Percentiles rank a stretch among this genome's conserved stretches.
Evolutionary conservation across 2,888 invertebrate genomes (phyloP).

Genomic region (Drosophila setosimentum): DNA sequence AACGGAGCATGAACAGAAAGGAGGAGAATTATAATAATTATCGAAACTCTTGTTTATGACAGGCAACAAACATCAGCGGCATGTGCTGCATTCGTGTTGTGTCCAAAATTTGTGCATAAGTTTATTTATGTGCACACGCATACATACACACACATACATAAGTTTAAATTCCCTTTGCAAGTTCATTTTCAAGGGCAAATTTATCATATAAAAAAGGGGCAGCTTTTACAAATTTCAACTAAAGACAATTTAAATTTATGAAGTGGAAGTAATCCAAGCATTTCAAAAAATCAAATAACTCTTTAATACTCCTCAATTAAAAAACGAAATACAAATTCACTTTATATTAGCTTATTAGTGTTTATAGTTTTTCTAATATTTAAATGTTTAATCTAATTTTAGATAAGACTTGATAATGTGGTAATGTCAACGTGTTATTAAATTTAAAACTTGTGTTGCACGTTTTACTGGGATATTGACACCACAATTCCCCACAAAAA

Average conservation of each 20-base stretch:
- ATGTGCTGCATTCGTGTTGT: conserved; percentile 49
- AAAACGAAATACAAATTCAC: no score
- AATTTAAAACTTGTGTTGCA: neutral
- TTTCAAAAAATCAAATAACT: neutral
- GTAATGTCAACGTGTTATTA: neutral
- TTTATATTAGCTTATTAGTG: neutral
- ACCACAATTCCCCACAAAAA: neutral
- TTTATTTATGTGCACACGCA: conserved; percentile 13
- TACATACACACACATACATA: neutral
- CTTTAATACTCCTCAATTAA: neutral
- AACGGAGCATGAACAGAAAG: conserved; percentile 36
- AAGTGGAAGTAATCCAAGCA: neutral
- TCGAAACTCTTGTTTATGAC: conserved; percentile 63
- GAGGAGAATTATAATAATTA: conserved; percentile 71
- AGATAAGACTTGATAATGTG: neutral
- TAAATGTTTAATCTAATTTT: neutral
- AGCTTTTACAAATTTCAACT: neutral
- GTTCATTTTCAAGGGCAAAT: conserved; percentile 42
- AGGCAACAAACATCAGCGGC: conserved; percentile 43
- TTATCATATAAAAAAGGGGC: conserved; percentile 4
- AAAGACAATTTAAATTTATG: neutral
- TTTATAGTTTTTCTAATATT: neutral
- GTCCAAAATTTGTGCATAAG: conserved; percentile 24
- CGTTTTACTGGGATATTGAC: neutral
- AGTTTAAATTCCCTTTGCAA: conserved; percentile 17